These are phyloP conservation scores for Mus pahari DNA, from an alignment of 2,113 vertebrate species.

Conservation along the genomic window DNA sequence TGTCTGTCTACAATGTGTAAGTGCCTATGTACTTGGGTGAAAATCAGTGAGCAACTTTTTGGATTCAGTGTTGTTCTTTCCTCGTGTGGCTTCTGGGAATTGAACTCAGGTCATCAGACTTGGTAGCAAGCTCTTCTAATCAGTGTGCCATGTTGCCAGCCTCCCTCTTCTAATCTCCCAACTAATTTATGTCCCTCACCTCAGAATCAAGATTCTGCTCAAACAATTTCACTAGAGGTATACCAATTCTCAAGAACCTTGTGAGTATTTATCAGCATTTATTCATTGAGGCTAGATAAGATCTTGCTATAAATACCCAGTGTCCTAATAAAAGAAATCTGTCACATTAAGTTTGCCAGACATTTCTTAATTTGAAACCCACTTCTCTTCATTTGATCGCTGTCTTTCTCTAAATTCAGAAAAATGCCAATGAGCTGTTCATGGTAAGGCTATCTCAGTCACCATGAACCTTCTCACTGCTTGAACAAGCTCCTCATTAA, in stretches of 20 bases:
- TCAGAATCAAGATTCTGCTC: conserved; percentile 19
- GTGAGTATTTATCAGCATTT: neutral
- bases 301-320: neutral
- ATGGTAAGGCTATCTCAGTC: neutral
- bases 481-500: conserved; percentile 27
- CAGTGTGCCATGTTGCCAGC: neutral
- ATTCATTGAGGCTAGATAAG: neutral
- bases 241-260: neutral
- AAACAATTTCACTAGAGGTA: neutral
- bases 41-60: neutral
- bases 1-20: neutral
- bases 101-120: neutral
- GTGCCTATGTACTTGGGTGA: neutral
- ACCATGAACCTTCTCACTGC: neutral
- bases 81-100: neutral
- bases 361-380: conserved; percentile 37
- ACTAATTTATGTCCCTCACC: neutral
- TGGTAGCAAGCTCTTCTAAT: too few species aligned
- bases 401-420: conserved; percentile 33
- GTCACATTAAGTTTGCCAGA: neutral
- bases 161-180: neutral
- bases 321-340: neutral
- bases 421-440: neutral
- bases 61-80: neutral
- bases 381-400: neutral